Conservation (phyloP, 2,113 vertebrate species). For the Toxotes jaculatrix region DNA sequence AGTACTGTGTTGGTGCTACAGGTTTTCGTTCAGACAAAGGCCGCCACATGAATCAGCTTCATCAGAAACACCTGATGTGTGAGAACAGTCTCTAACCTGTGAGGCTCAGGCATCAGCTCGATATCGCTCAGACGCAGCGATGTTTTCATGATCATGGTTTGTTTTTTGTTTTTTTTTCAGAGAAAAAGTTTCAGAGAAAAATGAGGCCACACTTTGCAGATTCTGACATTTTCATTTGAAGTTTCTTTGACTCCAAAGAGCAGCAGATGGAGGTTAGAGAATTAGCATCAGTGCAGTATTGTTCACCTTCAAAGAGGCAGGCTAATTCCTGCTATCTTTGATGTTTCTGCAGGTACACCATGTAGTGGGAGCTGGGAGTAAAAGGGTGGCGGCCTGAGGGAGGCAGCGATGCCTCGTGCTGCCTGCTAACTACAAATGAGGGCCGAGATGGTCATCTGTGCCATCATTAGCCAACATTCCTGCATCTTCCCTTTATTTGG, state of each 20-base stretch:
- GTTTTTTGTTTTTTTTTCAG: constrained; percentile 8
- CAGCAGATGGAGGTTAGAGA: constrained; percentile 25
- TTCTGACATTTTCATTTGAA: constrained; percentile 40
- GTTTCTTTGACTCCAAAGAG: constrained; percentile 40
- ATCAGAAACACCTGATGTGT: constrained; percentile 58
- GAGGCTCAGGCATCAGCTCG: not conserved
- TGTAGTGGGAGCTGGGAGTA: constrained; percentile 34
- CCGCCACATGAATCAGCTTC: constrained; percentile 18
- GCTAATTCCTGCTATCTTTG: constrained; percentile 64
- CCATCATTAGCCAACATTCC: constrained; percentile 71
- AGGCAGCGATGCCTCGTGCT: constrained; percentile 37
- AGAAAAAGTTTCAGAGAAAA: not conserved
- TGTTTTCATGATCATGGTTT: not conserved
- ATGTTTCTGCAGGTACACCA: constrained; percentile 52
- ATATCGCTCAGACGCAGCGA: not conserved
- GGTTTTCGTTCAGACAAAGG: constrained; percentile 14
- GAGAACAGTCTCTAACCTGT: constrained; percentile 32
- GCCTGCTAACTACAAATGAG: constrained; percentile 55
- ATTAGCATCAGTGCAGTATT: constrained; percentile 48
- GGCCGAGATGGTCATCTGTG: constrained; percentile 58
- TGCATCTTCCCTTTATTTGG: constrained; percentile 45
- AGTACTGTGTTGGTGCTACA: constrained; percentile 11
- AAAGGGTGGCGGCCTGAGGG: constrained; percentile 37
- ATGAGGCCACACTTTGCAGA: constrained; percentile 34
- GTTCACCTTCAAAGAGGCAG: constrained; percentile 53